phyloP scores from a whole-genome alignment of 1,140 invertebrate species.

The Drosophila pectinifera region DNA sequence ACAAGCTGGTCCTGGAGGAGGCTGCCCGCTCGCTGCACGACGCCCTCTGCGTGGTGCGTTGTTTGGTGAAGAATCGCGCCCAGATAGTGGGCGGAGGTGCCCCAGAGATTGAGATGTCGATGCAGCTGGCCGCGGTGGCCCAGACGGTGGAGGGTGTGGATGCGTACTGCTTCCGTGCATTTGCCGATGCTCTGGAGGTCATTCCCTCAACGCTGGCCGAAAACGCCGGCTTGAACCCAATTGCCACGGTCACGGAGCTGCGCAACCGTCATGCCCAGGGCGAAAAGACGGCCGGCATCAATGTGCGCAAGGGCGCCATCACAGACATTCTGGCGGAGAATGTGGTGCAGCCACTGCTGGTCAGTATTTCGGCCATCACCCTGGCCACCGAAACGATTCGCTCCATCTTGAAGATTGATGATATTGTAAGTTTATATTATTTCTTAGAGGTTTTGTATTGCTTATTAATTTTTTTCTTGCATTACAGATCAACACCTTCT shows the following conservation, averaged over 20 bases:
- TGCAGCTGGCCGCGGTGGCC: slow-evolving; percentile 93
- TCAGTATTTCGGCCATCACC: slow-evolving; percentile 96
- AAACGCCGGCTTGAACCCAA: slow-evolving; percentile 99
- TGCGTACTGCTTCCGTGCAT: slow-evolving; percentile 97
- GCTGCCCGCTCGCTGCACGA: slow-evolving; percentile 98
- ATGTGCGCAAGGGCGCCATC: slow-evolving; percentile 97
- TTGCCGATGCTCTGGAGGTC: slow-evolving; percentile 98
- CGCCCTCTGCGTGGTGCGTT: slow-evolving; percentile 98
- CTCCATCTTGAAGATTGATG: slow-evolving; percentile 99
- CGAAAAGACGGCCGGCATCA: slow-evolving; percentile 95
- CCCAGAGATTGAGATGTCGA: slow-evolving; percentile 97
- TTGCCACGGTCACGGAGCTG: slow-evolving; percentile 98
- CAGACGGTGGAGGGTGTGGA: slow-evolving; percentile 95
- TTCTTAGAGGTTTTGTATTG: background rate
- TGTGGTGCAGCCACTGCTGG: slow-evolving; percentile 98
- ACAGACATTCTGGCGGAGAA: slow-evolving; percentile 99
- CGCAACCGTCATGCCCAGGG: slow-evolving; percentile 96
- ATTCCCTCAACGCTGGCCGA: slow-evolving; percentile 99
- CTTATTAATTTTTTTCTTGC: slow-evolving; percentile 1
- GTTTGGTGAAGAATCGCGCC: slow-evolving; percentile 96
- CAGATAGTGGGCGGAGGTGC: slow-evolving; percentile 98
- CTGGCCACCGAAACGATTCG: slow-evolving; percentile 98
- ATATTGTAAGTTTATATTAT: slow-evolving; percentile 91
- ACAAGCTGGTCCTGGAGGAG: slow-evolving; percentile 98
- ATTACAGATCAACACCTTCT: slow-evolving; percentile 77